Evolutionary conservation across 1,140 invertebrate species (phyloP), one percentile per base, ranked within the genome.

Genomic region (Panulirus ornatus): DNA sequence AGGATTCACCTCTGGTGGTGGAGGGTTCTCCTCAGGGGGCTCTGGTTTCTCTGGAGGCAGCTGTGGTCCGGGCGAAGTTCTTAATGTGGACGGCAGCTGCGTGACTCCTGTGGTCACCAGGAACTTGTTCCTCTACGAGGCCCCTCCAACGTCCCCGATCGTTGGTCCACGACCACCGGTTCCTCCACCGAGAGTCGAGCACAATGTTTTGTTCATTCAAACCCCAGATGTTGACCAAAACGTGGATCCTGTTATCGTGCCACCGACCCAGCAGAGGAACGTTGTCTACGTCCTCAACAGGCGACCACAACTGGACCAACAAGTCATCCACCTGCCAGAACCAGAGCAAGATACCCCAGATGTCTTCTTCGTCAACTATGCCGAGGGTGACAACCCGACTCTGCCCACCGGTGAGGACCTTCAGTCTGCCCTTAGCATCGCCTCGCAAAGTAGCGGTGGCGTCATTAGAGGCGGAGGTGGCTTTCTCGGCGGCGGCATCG

Each of bases 231-330:
- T 22, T n/a, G 76, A 54, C 16, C 36, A 30, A 44, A 27, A 19
- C 71, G 44, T 54, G 5, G 73, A 91, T 11, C 85, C 90, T n/a
- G 51, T 91, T 58, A 38, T 91, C 27, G 75, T 91, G n/a, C 90
- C 90, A 38, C 90, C 90, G 22, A 84, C 90, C 11, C 66, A 81
- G 8, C 76, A 83, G 78, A 91, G 87, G 78, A 88, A 78, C 83
- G 63, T 91, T 42, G 81, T 91, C 8, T 91, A 91, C 47, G 71
- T 91, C 66, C 90, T 91, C 34, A 91, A 76, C 78, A 88, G 88
- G 63, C 66, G 79, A 9, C 44, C 44, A 16, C 36, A 47, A 16
- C 30, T 36, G 22, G 47, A 38, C 11, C 79, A 34, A 36, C 51
- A 44, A 19, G n/a, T 84, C 38, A 73, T 84, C 27, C 36, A 84